phyloP scores from a whole-genome alignment of 2,797 vertebrate genomes.

The Silurus lanzhouensis region DNA sequence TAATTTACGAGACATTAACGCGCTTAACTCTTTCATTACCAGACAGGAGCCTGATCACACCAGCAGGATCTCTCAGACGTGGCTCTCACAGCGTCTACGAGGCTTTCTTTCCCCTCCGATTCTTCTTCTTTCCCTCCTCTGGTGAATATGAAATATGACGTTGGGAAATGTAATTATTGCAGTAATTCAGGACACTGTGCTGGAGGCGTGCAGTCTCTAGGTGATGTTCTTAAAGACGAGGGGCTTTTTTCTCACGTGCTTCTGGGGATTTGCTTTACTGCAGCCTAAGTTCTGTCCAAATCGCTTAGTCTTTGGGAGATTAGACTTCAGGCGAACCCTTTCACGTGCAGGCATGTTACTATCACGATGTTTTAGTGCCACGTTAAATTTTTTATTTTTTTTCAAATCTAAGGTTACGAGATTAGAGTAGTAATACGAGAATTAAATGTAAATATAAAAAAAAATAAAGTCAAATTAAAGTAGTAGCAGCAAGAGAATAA shows the following conservation, averaged over 20 bases:
- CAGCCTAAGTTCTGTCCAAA: background rate
- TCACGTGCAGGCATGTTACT: background rate
- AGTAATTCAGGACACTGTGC: slow-evolving; percentile 49
- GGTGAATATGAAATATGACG: slow-evolving; percentile 49
- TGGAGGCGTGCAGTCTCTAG: slow-evolving; percentile 26
- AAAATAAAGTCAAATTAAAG: too few species aligned
- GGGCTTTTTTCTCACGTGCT: slow-evolving; percentile 19
- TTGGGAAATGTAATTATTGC: slow-evolving; percentile 46
- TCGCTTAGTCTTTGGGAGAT: slow-evolving; percentile 3
- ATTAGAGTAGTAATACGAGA: too few species aligned
- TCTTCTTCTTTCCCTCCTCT: slow-evolving; percentile 25
- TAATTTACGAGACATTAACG: slow-evolving; percentile 59
- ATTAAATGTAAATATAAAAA: too few species aligned
- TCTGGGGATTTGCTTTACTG: slow-evolving; percentile 1
- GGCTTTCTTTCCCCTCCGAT: slow-evolving; percentile 17
- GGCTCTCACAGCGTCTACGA: slow-evolving; percentile 24
- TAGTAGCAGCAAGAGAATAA: too few species aligned
- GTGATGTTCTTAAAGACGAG: slow-evolving; percentile 14
- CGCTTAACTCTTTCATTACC: slow-evolving; percentile 54
- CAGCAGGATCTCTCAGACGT: slow-evolving; percentile 49
- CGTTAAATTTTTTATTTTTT: too few species aligned
- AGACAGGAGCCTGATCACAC: slow-evolving; percentile 56
- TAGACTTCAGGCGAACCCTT: slow-evolving; percentile 12
- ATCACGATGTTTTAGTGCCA: too few species aligned
- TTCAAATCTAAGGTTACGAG: too few species aligned